A percentile compares a stretch with the other conserved stretches of the same genome.
phyloP scores from a whole-genome alignment of 2,888 invertebrate genomes.

The Ephialtes manifestator region DNA sequence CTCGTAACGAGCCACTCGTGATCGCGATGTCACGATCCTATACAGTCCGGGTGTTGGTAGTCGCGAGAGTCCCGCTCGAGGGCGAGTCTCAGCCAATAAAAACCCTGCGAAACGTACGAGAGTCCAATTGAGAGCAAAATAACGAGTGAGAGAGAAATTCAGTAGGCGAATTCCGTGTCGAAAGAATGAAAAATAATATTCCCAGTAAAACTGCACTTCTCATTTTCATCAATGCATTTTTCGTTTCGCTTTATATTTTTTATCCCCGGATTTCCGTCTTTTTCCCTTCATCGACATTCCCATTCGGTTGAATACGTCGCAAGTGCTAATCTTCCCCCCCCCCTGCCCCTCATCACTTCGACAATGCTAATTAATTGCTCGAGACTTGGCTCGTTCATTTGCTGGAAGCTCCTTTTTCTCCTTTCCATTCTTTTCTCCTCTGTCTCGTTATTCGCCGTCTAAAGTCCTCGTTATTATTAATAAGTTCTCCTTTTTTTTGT shows the following conservation, averaged over 20 bases:
- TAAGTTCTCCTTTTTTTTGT: constrained; percentile 2
- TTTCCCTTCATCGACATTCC: background rate
- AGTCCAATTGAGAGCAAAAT: constrained; percentile 6
- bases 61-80: constrained; percentile 30
- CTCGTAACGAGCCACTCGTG: constrained; percentile 45
- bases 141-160: constrained; percentile 17
- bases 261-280: background rate
- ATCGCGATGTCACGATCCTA: constrained; percentile 39
- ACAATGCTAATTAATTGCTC: constrained; percentile 57
- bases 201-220: background rate
- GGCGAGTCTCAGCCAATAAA: constrained; percentile 3
- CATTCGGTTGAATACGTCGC: background rate
- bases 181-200: constrained; percentile 26
- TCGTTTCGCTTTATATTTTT: constrained; percentile 15
- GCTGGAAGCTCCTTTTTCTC: constrained; percentile 19
- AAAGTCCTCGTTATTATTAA: constrained; percentile 26
- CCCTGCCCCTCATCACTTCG: background rate
- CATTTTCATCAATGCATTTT: background rate
- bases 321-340: constrained; percentile 31
- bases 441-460: constrained; percentile 2
- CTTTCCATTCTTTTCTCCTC: constrained; percentile 22
- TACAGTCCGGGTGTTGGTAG: constrained; percentile 19
- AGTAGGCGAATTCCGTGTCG: background rate
- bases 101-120: background rate
- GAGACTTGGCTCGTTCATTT: constrained; percentile 22